Percentiles rank a stretch among this genome's conserved stretches.
These are phyloP conservation scores for Heliocidaris erythrogramma DNA, from an alignment of 35 echinoderm and acorn worm species.

Conservation along the genomic window DNA sequence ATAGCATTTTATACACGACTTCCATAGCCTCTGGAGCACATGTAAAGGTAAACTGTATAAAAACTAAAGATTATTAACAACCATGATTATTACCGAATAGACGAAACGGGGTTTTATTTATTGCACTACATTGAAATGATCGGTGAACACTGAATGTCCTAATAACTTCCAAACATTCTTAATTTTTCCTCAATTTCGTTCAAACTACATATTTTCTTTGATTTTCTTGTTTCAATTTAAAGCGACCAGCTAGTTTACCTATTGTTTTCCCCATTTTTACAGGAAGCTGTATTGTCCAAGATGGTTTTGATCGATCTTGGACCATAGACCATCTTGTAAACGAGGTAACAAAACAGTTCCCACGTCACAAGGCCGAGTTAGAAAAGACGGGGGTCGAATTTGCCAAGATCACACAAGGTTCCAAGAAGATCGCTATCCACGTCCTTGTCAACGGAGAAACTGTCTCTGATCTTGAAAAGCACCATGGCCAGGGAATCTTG, in stretches of 20 bases:
- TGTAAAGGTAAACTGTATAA: too few species aligned
- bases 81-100: too few species aligned
- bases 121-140: too few species aligned
- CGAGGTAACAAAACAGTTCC: background rate
- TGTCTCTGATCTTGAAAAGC: background rate
- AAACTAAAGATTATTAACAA: too few species aligned
- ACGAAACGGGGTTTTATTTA: too few species aligned
- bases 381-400: background rate
- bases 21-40: too few species aligned
- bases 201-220: background rate
- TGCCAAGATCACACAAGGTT: background rate
- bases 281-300: background rate
- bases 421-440: background rate
- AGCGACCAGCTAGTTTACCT: background rate
- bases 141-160: background rate
- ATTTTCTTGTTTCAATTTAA: background rate
- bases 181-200: background rate
- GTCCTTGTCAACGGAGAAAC: background rate
- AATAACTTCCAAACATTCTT: background rate
- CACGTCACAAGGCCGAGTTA: background rate
- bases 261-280: background rate
- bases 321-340: background rate
- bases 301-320: background rate
- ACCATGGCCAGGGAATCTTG: background rate
- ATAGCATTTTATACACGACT: too few species aligned